These are phyloP conservation scores for Condylostylus longicornis DNA, from an alignment of 1,140 invertebrate species.

Conservation along the genomic window DNA sequence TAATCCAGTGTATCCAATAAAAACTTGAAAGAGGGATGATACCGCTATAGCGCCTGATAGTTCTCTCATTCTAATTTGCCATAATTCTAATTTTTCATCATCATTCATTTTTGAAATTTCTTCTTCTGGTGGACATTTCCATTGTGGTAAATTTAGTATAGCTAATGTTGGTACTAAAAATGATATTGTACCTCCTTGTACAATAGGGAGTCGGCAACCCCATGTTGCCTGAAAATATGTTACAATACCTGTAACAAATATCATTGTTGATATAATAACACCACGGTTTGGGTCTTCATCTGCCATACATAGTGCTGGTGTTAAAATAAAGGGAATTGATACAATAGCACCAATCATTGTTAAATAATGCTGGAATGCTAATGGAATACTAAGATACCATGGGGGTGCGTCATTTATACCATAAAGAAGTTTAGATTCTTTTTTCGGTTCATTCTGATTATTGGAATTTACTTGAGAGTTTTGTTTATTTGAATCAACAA, in stretches of 20 bases:
- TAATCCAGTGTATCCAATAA: conserved; percentile 53
- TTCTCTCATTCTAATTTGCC: conserved; percentile 65
- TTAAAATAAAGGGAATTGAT: conserved; percentile 68
- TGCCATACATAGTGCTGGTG: conserved; percentile 65
- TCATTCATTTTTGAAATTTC: conserved; percentile 39
- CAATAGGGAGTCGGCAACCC: conserved; percentile 48
- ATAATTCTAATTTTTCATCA: conserved; percentile 47
- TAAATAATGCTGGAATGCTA: conserved; percentile 74
- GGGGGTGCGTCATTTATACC: conserved; percentile 68
- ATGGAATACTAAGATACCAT: conserved; percentile 67
- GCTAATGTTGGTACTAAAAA: conserved; percentile 75
- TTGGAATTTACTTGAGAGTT: too few species aligned
- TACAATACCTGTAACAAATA: conserved; percentile 72
- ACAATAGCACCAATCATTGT: conserved; percentile 80
- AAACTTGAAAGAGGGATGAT: conserved; percentile 59
- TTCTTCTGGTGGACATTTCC: conserved; percentile 53
- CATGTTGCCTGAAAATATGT: conserved; percentile 68
- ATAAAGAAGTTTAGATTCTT: conserved; percentile 35
- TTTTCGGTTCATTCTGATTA: not conserved
- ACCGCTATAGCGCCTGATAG: conserved; percentile 74
- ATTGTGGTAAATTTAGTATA: conserved; percentile 58
- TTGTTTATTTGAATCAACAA: too few species aligned
- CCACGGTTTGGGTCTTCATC: conserved; percentile 61
- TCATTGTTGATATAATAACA: conserved; percentile 74
- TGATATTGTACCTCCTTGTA: conserved; percentile 70